Conservation (phyloP, 2,888 invertebrate genomes). For the Caenorhabditis plicata region DNA sequence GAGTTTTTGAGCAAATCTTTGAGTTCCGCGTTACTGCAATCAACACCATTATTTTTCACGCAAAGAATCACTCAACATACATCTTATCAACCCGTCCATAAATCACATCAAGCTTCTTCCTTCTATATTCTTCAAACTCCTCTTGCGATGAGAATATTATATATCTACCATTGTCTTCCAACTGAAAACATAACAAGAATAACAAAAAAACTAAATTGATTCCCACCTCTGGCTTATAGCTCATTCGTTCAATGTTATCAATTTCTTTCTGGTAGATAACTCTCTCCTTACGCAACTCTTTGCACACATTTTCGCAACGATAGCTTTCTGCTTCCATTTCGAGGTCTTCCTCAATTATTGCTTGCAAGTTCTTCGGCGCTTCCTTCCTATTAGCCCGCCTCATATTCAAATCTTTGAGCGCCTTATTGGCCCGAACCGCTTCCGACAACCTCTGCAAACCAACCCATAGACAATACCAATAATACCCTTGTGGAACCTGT, state of each 20-base stretch:
- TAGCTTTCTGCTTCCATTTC: conserved; percentile 17
- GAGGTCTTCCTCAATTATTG: conserved; percentile 21
- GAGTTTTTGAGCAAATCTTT: conserved; percentile 26
- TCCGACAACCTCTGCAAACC: conserved; percentile 22
- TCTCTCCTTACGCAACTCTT: conserved; percentile 20
- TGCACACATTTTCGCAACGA: conserved; percentile 16
- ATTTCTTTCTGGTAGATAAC: conserved; percentile 12
- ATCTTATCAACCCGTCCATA: background rate
- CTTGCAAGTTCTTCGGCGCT: conserved; percentile 9
- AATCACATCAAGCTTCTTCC: conserved; percentile 3
- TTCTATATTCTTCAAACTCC: conserved; percentile 17
- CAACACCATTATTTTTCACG: background rate
- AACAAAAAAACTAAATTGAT: background rate
- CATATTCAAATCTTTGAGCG: conserved; percentile 18
- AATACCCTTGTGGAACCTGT: too few relatives aligned
- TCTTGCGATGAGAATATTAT: too few relatives aligned
- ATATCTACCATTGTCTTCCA: background rate
- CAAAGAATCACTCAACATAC: background rate
- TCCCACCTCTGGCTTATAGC: background rate
- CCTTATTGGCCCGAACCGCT: conserved; percentile 23
- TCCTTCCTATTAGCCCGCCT: conserved; percentile 24
- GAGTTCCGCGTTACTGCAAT: conserved; percentile 20
- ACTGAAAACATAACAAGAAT: background rate
- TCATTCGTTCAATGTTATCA: conserved; percentile 1
- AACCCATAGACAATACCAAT: background rate